A percentile compares a stretch with the other conserved stretches of the same genome.
phyloP scores from a whole-genome alignment of 64 coral and sea anemone species.

The Cladopsammia gracilis region DNA sequence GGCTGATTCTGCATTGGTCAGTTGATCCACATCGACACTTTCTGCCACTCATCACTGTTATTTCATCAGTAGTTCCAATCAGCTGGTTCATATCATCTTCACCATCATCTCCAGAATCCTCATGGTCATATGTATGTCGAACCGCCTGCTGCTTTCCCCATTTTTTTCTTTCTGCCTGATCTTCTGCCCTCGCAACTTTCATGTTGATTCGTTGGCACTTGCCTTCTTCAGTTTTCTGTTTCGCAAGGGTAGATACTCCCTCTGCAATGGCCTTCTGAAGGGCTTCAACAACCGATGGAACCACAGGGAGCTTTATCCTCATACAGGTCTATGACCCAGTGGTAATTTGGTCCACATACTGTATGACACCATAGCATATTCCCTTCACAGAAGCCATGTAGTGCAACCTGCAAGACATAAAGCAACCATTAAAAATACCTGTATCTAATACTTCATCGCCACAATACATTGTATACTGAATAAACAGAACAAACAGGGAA shows the following conservation, averaged over 20 bases:
- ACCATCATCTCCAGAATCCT: constrained; percentile 29
- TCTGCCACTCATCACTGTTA: constrained; percentile 16
- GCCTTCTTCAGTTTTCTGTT: constrained; percentile 42
- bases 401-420: too few species aligned
- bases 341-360: neutral
- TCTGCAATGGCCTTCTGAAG: constrained; percentile 20
- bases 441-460: too few species aligned
- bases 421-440: too few species aligned
- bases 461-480: too few species aligned
- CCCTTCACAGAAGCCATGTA: too few species aligned
- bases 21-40: constrained; percentile 26
- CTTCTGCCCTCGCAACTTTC: constrained; percentile 55
- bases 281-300: constrained; percentile 45
- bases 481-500: too few species aligned
- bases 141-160: constrained; percentile 59
- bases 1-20: neutral
- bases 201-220: constrained; percentile 12
- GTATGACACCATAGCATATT: too few species aligned
- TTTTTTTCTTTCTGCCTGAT: constrained; percentile 60
- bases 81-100: constrained; percentile 27
- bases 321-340: constrained; percentile 63
- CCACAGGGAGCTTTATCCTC: constrained; percentile 45
- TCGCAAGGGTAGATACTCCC: constrained; percentile 23
- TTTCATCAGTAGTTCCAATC: neutral
- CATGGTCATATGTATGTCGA: constrained; percentile 57